Evolutionary conservation across 1,140 invertebrate species (phyloP), one percentile per base, ranked within the genome.

Genomic region (Macrosteles quadrilineatus): DNA sequence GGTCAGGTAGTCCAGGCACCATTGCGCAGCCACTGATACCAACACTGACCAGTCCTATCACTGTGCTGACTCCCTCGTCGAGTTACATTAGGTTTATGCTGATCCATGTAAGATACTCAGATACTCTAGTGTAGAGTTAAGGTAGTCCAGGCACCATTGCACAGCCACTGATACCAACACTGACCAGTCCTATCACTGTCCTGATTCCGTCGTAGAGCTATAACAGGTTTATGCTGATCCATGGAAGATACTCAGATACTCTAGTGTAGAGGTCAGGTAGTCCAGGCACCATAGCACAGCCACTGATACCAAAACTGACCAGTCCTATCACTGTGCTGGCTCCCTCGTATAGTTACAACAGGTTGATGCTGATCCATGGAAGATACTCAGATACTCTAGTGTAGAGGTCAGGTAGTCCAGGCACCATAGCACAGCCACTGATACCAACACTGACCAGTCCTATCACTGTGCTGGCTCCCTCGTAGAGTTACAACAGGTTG

Each of bases 91-190:
- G n/a, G 71, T 75, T 77, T 19, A 78, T 76, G 29, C 75, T 72
- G 19, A 82, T 76, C 81, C 81, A 82, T 65, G 77, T 77, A 9
- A 77, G 45, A 67, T 81, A 81, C 63, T 78, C 77, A 1, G 79
- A 76, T 3, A 81, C 76, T 65, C 80, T 57, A 1, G 80, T 82
- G 68, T 81, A 82, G 1, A 81, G 73, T 64, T 80, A 80, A 25
- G 81, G 81, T 75, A 78, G 79, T 6, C 76, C 76, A 12, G 79
- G 79, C 21, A 78, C 71, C 1, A 80, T 69, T 0, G 80, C 79
- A 72, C 80, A 80, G 1, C 80, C 79, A n/a, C 78, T 80, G 25
- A 81, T 79, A n/a, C 80, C 79, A 71, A 80, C 81, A 68, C 79
- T 80, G 6, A 81, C 80, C 12, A 81, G 71, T 27, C 80, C 80